Conservation (phyloP, 2,113 vertebrate species). For the Python bivittatus region DNA sequence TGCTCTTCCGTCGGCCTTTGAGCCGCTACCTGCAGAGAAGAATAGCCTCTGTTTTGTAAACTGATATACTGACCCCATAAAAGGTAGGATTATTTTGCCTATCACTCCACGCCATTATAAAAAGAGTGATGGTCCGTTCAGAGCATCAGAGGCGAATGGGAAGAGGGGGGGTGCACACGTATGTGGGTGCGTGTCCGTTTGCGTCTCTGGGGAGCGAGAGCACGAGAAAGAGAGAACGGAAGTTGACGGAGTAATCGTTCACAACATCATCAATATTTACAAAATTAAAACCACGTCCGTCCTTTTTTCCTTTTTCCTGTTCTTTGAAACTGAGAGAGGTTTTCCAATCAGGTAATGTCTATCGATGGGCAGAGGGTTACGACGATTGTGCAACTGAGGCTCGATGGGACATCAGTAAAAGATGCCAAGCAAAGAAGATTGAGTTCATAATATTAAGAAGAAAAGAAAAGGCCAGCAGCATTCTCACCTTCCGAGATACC, state of each 20-base stretch:
- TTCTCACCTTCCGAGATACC: too few species aligned
- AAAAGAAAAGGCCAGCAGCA: too few species aligned
- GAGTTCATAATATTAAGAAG: too few species aligned
- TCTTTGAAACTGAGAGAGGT: too few species aligned
- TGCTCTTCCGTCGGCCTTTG: constrained; percentile 51
- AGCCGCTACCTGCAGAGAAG: constrained; percentile 51
- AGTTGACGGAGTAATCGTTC: neutral
- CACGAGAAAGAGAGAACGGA: neutral
- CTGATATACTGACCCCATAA: constrained; percentile 75
- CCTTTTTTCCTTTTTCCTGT: neutral
- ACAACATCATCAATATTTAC: neutral
- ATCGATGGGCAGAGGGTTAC: too few species aligned
- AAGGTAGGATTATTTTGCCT: constrained; percentile 65
- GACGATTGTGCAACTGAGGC: too few species aligned
- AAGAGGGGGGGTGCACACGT: neutral
- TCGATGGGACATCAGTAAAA: too few species aligned
- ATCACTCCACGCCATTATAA: constrained; percentile 55
- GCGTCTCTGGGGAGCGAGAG: neutral
- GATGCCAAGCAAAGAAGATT: too few species aligned
- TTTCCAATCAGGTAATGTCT: too few species aligned
- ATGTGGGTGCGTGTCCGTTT: neutral
- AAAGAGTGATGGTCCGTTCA: constrained; percentile 62
- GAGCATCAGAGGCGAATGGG: constrained; percentile 22
- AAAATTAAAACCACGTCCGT: neutral
- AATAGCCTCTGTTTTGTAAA: constrained; percentile 66